phyloP scores from a whole-genome alignment of 2,797 vertebrate species.

The Pangasius djambal region DNA sequence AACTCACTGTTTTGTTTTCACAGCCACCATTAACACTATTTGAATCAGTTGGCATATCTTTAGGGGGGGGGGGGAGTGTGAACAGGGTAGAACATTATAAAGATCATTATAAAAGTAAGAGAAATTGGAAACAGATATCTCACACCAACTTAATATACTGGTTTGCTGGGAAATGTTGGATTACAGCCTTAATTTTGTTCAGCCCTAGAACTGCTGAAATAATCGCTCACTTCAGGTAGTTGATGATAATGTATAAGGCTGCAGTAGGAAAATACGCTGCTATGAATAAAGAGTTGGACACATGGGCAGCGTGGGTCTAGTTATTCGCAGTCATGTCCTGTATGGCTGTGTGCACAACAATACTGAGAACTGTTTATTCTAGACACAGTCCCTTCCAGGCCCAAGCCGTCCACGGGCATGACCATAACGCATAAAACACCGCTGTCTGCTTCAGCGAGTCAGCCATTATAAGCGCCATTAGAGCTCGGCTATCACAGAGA shows the following conservation, averaged over 20 bases:
- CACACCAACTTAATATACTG: neutral
- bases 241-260: slow-evolving; percentile 28
- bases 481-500: slow-evolving; percentile 54
- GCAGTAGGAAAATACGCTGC: slow-evolving; percentile 24
- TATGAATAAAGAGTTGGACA: slow-evolving; percentile 44
- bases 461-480: slow-evolving; percentile 61
- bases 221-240: slow-evolving; percentile 18
- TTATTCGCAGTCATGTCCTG: slow-evolving; percentile 78
- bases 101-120: neutral
- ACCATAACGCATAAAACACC: slow-evolving; percentile 70
- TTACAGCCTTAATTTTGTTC: neutral
- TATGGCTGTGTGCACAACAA: slow-evolving; percentile 56
- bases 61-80: neutral
- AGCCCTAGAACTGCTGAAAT: neutral
- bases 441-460: slow-evolving; percentile 62
- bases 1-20: neutral
- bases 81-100: neutral
- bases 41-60: neutral
- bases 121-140: neutral
- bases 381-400: slow-evolving; percentile 70
- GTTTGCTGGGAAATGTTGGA: neutral
- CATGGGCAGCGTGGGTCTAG: slow-evolving; percentile 56
- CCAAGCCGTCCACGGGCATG: slow-evolving; percentile 68
- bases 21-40: neutral
- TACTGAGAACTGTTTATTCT: slow-evolving; percentile 70